Base-by-base conservation (phyloP, 1,140 invertebrate genomes). In the Propsilocerus akamusi region DNA sequence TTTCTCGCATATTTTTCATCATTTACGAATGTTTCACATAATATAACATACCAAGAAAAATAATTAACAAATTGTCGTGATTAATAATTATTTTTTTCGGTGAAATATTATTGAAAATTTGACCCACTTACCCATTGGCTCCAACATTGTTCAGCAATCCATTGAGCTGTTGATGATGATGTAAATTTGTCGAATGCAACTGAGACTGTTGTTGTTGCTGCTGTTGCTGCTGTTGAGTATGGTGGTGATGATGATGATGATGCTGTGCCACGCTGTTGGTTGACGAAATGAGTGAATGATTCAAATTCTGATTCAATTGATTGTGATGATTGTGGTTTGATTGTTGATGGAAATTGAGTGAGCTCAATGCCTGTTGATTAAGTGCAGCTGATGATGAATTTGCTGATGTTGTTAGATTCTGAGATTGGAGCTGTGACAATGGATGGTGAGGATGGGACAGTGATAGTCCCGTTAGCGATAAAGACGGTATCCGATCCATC, bases 401-500 rank as follows among this genome's bases (percentile, higher is more conserved):
- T 47, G 57, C 48, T 26, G 56, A 53, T 34, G 54, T 41, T 48
- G 49, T 22, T 28, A 32, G 46, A 47, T 47, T 47, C 14, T 47
- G 46, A 5, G 24, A 47, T 47, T 47, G 46, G 5, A 47, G 25
- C 10, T n/a, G 22, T 25, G 24, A 26, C 1, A 47, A 11, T 24
- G 24, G 46, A 24, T 47, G 46, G 28, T 30, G 28, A 30, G 63
- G 62, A 59, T 65, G 63, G 51, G 63, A 56, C 52, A 65, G 58
- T 55, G 63, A 65, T 53, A 65, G 55, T 53, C 63, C 63, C 49
- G 63, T 61, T 49, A 65, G 54, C 50, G 63, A 65, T 54, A 65
- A 52, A 51, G 63, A 63, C 53, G 63, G 64, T 54, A 65, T 60
- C 54, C 63, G 61, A 57, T 65, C 63, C 63, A 65, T 65, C 63